Base-by-base conservation (phyloP, 2,113 vertebrate species). In the Tetrao urogallus region DNA sequence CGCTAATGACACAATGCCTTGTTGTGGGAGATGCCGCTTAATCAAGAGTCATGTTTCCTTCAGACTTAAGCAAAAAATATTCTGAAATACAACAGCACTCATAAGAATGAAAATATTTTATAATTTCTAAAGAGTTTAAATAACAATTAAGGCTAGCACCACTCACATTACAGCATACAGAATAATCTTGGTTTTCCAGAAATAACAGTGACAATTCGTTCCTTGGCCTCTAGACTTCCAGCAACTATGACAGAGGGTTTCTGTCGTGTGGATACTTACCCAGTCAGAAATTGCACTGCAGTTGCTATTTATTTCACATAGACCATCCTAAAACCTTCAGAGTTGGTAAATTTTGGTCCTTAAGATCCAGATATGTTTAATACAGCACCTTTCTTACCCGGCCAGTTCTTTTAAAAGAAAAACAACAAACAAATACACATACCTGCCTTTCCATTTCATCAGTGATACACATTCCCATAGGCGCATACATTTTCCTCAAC, bases 1-100 rank as follows among this genome's bases (percentile, higher is more conserved):
- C 76, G 48, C 34, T 82, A n/a, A 70, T 14, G 73, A 17, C 18
- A 82, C 45, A 84, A 52, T 64, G 75, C 20, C 27, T 70, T 48
- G 3, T 64, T 32, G 2, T 1, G 25, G 15, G 45, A 92, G 45
- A 56, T n/a, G 45, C 66, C 70, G 14, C 22, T 32, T 89, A 63
- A 85, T 69, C 54, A 90, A 76, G 21, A n/a, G 82, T 48, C 40
- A 57, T 1, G 0, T 27, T 38, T 70, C 82, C 73, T 73, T 73
- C 85, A 82, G n/a, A 79, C 81, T 5, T 54, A 56, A 94, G 76
- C 28, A 89, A 84, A 91, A 90, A 91, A 30, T 32, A 77, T 70
- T 89, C n/a, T 88, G 64, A 92, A 88, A 92, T 80, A 82, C 8
- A 85, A 66, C 30, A 87, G 45, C 70, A 79, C n/a, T 89, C 90